Base-by-base conservation (phyloP, 2,797 vertebrate species). In the Rhynchonycteris naso region DNA sequence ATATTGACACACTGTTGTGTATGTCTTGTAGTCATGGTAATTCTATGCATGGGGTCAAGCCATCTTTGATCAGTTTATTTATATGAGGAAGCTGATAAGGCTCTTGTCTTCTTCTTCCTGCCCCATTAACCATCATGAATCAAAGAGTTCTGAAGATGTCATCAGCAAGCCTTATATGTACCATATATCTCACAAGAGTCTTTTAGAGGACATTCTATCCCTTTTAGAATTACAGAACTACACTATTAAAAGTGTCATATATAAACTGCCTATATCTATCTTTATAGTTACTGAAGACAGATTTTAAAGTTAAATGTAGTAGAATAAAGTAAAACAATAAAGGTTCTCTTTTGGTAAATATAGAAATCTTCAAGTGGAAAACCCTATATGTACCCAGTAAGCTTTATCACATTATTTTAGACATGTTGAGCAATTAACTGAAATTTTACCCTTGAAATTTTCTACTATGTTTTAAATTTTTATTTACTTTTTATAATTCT, bases 401-500 rank as follows among this genome's bases (percentile, higher is more conserved):
- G 30, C 28, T 22, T 10, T 43, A 52, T 68, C 38, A 35, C 28
- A 58, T 5, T 50, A 56, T 69, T 83, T 96, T 88, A 65, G 18
- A 30, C n/a, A 30, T 71, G 7, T 33, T 84, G 54, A 52, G n/a
- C 33, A 91, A 66, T 63, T 59, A 52, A 79, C 43, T 50, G 47
- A 66, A 83, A 47, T 47, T 81, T 89, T 56, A 43, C 47, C 50
- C 84, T 81, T 93, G 43, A 68, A 47, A 86, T 18, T 81, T 76
- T 83, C 61, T 88, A 24, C 47, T 6, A 14, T 47, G 59, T 13
- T 72, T 79, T 56, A 43, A 66, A 38, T 13, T 58, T 19, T 87
- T 78, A 58, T 33, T 56, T 83, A n/a, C 56, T 63, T 84, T 88
- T 88, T 81, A 47, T 68, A 50, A 33, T 81, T 85, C 69, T n/a